These are phyloP conservation scores for Thysanoteuthis rhombus DNA, from an alignment of 2,888 invertebrate species.

Conservation along the genomic window DNA sequence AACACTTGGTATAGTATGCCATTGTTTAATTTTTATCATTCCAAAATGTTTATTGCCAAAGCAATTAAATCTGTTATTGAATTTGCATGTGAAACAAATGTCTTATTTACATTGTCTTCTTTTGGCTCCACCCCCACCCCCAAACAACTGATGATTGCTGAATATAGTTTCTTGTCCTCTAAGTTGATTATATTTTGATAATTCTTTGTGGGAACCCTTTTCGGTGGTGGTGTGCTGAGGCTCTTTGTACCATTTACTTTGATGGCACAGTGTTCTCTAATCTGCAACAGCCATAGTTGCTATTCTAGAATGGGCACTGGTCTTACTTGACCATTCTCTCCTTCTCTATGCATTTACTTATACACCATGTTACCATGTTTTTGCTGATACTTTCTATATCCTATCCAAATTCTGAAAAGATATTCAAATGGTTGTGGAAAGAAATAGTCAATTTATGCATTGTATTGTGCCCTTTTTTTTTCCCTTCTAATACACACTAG, in stretches of 20 bases:
- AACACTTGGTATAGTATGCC: conserved; percentile 23
- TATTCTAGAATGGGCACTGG: not conserved
- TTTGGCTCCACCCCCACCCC: not conserved
- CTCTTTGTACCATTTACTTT: not conserved
- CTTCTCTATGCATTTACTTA: no score
- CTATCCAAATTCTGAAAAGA: conserved; percentile 15
- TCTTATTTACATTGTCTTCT: not conserved
- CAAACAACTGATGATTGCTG: not conserved
- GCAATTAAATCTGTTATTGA: not conserved
- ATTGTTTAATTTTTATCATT: conserved; percentile 15
- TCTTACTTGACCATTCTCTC: not conserved
- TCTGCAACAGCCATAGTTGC: not conserved
- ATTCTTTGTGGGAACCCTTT: not conserved
- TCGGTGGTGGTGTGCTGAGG: not conserved
- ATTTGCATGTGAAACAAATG: conserved; percentile 12
- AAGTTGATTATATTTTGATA: not conserved
- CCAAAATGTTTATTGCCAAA: not conserved
- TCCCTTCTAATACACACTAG: not conserved
- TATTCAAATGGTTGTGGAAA: conserved; percentile 16
- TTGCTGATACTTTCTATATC: not conserved
- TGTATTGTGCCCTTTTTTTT: not conserved
- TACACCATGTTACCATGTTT: not conserved
- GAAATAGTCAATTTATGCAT: not conserved
- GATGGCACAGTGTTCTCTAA: not conserved
- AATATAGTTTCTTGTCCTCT: not conserved